phyloP scores from a whole-genome alignment of 1,140 invertebrate species.

The Nebria ingens region DNA sequence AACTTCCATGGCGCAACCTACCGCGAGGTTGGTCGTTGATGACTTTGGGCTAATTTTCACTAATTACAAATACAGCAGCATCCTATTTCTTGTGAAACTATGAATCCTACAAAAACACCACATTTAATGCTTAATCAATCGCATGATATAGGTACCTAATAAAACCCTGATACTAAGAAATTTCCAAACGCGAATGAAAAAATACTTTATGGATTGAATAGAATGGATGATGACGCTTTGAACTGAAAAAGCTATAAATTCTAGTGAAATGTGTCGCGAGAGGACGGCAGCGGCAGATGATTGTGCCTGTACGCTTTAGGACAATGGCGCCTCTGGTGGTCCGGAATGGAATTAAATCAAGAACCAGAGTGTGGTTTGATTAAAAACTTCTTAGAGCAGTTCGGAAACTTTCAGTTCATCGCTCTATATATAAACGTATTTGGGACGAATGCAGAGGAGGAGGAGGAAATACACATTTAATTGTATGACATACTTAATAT shows the following conservation, averaged over 20 bases:
- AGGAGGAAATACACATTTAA: not conserved
- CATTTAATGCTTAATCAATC: too few relatives aligned
- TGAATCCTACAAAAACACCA: too few relatives aligned
- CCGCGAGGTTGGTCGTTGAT: too few relatives aligned
- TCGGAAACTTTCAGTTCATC: not conserved
- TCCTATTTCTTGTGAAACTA: too few relatives aligned
- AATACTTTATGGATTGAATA: not conserved
- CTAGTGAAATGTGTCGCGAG: not conserved
- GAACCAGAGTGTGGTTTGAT: slow-evolving; percentile 7
- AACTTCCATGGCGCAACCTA: too few relatives aligned
- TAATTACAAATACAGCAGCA: too few relatives aligned
- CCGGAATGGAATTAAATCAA: slow-evolving; percentile 4
- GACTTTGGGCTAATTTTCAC: too few relatives aligned
- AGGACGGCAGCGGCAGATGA: too few relatives aligned
- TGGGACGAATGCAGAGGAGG: not conserved
- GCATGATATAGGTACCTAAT: too few relatives aligned
- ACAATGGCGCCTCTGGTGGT: slow-evolving; percentile 5
- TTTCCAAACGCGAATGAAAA: too few relatives aligned
- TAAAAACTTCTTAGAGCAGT: slow-evolving; percentile 4
- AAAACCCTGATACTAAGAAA: too few relatives aligned
- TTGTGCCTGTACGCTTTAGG: slow-evolving; percentile 2
- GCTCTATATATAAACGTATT: too few relatives aligned
- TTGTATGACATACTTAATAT: not conserved
- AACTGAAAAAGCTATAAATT: not conserved
- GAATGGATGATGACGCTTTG: not conserved